Evolutionary conservation across 2,888 invertebrate genomes (phyloP).

Genomic region (Agonopterix heracliana): DNA sequence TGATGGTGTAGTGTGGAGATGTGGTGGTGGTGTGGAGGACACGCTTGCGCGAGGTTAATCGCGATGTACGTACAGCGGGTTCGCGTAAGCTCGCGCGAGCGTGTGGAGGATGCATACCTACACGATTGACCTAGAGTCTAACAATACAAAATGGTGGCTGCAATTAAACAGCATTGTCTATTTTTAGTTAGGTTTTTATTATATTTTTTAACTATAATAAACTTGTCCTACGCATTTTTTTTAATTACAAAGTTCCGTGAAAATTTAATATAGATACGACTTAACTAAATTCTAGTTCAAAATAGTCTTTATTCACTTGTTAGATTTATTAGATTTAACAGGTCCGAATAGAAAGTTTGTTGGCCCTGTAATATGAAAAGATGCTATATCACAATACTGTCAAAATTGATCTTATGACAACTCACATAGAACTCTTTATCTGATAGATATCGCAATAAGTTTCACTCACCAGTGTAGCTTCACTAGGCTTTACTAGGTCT

Average conservation of each 20-base stretch:
- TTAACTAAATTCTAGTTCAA: conserved; percentile 44
- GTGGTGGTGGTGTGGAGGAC: too few species aligned
- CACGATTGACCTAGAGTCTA: too few species aligned
- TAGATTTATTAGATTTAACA: conserved; percentile 31
- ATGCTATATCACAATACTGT: too few species aligned
- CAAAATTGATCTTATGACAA: too few species aligned
- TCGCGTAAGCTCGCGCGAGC: too few species aligned
- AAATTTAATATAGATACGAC: conserved; percentile 40
- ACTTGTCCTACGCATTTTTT: conserved; percentile 56
- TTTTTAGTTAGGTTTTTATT: conserved; percentile 70
- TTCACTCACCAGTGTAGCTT: conserved; percentile 32
- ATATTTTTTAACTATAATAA: conserved; percentile 43
- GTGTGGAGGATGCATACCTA: too few species aligned
- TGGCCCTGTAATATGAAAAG: conserved; percentile 4
- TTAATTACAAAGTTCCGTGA: conserved; percentile 52
- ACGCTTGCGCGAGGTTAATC: too few species aligned
- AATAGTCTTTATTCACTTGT: conserved; percentile 60
- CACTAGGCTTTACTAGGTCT: conserved; percentile 67
- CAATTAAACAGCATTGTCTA: conserved; percentile 58
- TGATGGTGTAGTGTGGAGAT: too few species aligned
- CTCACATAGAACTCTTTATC: too few species aligned
- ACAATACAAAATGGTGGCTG: conserved; percentile 1
- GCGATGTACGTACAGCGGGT: too few species aligned
- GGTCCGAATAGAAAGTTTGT: conserved; percentile 9
- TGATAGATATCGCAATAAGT: too few species aligned